Percentiles rank a stretch among this genome's conserved stretches.
phyloP scores from a whole-genome alignment of 2,888 invertebrate species.

The Phrixothrix hirtus region DNA sequence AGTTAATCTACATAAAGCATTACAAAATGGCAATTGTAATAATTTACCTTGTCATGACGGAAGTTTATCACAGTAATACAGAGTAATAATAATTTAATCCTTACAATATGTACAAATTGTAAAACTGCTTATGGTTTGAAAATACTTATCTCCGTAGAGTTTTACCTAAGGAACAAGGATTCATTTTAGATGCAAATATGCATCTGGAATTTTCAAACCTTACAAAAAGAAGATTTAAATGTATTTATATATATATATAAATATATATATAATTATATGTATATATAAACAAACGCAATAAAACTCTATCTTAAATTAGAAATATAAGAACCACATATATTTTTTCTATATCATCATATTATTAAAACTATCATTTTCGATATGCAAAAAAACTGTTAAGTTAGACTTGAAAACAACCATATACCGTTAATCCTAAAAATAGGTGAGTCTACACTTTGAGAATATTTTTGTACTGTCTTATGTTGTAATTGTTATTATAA shows the following conservation, averaged over 20 bases:
- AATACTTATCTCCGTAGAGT: slow-evolving; percentile 23
- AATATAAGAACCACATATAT: slow-evolving; percentile 41
- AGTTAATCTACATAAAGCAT: slow-evolving; percentile 27
- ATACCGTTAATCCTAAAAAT: slow-evolving; percentile 46
- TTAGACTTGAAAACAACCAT: slow-evolving; percentile 40
- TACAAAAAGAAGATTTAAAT: no score
- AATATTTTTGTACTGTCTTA: slow-evolving; percentile 52
- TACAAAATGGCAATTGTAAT: slow-evolving; percentile 41
- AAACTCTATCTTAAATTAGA: slow-evolving; percentile 37
- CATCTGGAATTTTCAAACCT: slow-evolving; percentile 9
- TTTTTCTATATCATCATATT: slow-evolving; percentile 37
- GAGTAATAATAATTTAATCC: slow-evolving; percentile 40
- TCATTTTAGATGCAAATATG: no score
- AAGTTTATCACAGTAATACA: slow-evolving; percentile 49
- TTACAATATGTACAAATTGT: slow-evolving; percentile 36
- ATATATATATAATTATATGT: no score
- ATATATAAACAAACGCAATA: slow-evolving; percentile 22
- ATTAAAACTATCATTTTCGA: slow-evolving; percentile 36
- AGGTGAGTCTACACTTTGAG: slow-evolving; percentile 48
- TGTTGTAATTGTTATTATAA: slow-evolving; percentile 48
- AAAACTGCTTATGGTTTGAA: slow-evolving; percentile 50
- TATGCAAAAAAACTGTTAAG: slow-evolving; percentile 30
- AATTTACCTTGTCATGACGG: slow-evolving; percentile 48
- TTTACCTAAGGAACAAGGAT: slow-evolving; percentile 12
- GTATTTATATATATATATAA: no score